Conservation (phyloP, 1,140 invertebrate species). For the Paralvinella palmiformis region DNA sequence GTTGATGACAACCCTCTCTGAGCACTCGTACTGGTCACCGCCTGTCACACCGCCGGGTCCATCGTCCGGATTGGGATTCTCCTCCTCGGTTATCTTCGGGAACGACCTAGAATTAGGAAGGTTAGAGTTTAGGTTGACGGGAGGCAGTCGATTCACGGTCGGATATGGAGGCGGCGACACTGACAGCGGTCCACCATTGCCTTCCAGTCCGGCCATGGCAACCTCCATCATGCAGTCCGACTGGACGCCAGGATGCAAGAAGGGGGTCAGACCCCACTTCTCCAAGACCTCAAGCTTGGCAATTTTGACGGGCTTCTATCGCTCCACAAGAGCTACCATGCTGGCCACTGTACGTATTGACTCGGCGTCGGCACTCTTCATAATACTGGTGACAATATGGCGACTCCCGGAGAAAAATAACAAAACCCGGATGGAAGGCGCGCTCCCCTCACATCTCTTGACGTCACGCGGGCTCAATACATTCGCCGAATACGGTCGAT, state of each 20-base stretch:
- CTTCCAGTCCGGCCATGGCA: constrained; percentile 42
- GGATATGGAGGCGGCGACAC: constrained; percentile 32
- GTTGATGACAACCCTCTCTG: constrained; percentile 82
- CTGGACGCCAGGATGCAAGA: constrained; percentile 69
- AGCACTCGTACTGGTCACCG: constrained; percentile 59
- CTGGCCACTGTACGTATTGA: too few relatives aligned
- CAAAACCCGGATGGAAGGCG: constrained; percentile 6
- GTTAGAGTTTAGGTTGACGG: constrained; percentile 27
- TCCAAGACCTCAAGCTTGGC: constrained; percentile 89
- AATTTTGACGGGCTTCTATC: too few relatives aligned
- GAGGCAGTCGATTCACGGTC: constrained; percentile 23
- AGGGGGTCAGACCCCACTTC: constrained; percentile 91
- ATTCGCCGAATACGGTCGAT: too few relatives aligned
- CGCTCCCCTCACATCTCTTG: too few relatives aligned
- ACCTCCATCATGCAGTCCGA: constrained; percentile 61
- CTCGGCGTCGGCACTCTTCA: too few relatives aligned
- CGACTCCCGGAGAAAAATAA: not conserved
- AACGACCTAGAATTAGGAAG: constrained; percentile 72
- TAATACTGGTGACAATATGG: constrained; percentile 2
- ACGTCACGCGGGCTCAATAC: too few relatives aligned
- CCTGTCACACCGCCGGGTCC: constrained; percentile 63
- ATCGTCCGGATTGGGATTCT: constrained; percentile 50
- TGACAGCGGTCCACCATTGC: constrained; percentile 37
- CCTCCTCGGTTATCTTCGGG: constrained; percentile 91
- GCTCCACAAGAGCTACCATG: too few relatives aligned